Evolutionary conservation across 2,888 invertebrate species (phyloP).

Genomic region (Watsonalla binaria): DNA sequence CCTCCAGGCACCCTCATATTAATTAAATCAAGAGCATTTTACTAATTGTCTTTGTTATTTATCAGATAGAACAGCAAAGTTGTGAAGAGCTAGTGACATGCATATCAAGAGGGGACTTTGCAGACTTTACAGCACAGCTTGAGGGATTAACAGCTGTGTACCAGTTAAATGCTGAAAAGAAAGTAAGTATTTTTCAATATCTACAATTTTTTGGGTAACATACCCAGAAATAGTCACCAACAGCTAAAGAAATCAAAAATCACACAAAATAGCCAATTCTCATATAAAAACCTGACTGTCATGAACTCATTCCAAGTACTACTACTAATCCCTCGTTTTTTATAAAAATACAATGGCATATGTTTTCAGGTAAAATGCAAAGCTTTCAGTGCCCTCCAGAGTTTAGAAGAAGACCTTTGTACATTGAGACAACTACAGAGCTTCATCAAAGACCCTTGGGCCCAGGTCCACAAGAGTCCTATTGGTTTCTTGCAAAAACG

Average conservation of each 20-base stretch:
- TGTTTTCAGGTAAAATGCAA: conserved; percentile 86
- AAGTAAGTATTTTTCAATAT: conserved; percentile 51
- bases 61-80: conserved; percentile 85
- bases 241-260: neutral
- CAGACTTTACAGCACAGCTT: conserved; percentile 94
- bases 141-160: conserved; percentile 95
- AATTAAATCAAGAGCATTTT: too few relatives aligned
- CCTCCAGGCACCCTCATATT: too few relatives aligned
- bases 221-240: too few relatives aligned
- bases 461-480: conserved; percentile 91
- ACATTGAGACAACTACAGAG: conserved; percentile 88
- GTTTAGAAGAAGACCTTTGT: conserved; percentile 92
- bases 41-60: conserved; percentile 1
- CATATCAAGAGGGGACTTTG: conserved; percentile 90
- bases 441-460: conserved; percentile 82
- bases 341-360: neutral
- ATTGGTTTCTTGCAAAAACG: conserved; percentile 92
- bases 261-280: too few relatives aligned
- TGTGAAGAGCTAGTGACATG: conserved; percentile 93
- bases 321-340: too few relatives aligned
- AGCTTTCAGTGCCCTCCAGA: conserved; percentile 94
- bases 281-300: too few relatives aligned
- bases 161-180: conserved; percentile 95
- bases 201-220: too few relatives aligned
- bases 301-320: too few relatives aligned